Evolutionary conservation across 2,888 invertebrate species (phyloP), one percentile per base, ranked within the genome.

Genomic region (Panzeria rudis): DNA sequence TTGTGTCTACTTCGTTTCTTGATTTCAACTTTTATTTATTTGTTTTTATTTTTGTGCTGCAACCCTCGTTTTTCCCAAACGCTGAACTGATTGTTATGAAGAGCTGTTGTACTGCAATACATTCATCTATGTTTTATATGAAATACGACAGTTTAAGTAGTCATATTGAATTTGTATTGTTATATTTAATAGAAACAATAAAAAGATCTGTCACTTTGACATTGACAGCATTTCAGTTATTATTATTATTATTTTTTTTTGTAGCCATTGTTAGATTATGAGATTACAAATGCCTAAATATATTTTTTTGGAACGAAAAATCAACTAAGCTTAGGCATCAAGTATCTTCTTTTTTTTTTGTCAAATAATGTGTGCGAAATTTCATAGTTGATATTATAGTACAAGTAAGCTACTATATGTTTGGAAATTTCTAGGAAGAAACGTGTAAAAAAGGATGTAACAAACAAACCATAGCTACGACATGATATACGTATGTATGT

Each of bases 251-350:
- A 38, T 35, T 69, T 17, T 23, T 64, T 38, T 23, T 32, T 32
- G n/a, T 59, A 54, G 32, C 81, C 47, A 81, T 77, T 81, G 77
- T 77, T 77, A 56, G 77, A 85, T 85, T 85, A 85, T 69, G 77
- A 62, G 81, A 85, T 85, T 85, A 85, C 62, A 75, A 62, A 61
- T 50, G 35, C 66, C 41, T 68, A 52, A 81, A 81, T 68, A 75
- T 41, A 6, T 20, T 23, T 38, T 23, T 13, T 41, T 23, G 6
- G 17, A 61, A 20, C 11, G 15, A 44, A 64, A 83, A 64, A 25
- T 25, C n/a, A 35, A 35, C 47, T 61, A 9, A 61, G 8, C 32
- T 20, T 29, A 41, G 13, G 29, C 38, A 20, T 78, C 17, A 20
- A n/a, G 41, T 44, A 41, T 25, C 25, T 20, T 20, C n/a, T 25